Conservation (phyloP, 2,113 vertebrate species). For the Ibidorhyncha struthersii region DNA sequence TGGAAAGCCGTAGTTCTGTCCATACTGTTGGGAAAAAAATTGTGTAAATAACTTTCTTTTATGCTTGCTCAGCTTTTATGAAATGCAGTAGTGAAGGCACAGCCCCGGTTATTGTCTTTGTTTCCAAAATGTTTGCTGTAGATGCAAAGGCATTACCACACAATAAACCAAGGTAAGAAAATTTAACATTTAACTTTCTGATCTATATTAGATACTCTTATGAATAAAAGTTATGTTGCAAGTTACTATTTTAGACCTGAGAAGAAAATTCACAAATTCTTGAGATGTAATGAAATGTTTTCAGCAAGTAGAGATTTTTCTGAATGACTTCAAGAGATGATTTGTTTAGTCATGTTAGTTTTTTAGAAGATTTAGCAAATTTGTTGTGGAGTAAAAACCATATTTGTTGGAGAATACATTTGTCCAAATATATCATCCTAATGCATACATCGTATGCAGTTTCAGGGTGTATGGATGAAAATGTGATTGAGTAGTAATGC, state of each 20-base stretch:
- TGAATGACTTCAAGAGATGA: not conserved
- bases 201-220: not conserved
- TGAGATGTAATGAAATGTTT: not conserved
- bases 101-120: slow-evolving; percentile 90
- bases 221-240: not conserved
- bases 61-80: slow-evolving; percentile 84
- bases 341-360: not conserved
- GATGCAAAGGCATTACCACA: slow-evolving; percentile 87
- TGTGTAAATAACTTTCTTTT: not conserved
- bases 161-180: slow-evolving; percentile 88
- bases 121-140: slow-evolving; percentile 97
- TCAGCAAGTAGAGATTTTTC: not conserved
- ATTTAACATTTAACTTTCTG: not conserved
- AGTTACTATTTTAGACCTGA: not conserved
- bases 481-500: not conserved
- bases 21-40: not conserved
- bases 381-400: not conserved
- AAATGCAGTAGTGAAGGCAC: slow-evolving; percentile 84
- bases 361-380: not conserved
- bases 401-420: not conserved
- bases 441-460: not conserved
- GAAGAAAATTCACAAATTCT: not conserved
- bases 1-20: not conserved
- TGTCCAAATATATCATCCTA: not conserved
- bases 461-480: not conserved